phyloP scores from a whole-genome alignment of 2,113 vertebrate genomes.

The Fregata magnificens region DNA sequence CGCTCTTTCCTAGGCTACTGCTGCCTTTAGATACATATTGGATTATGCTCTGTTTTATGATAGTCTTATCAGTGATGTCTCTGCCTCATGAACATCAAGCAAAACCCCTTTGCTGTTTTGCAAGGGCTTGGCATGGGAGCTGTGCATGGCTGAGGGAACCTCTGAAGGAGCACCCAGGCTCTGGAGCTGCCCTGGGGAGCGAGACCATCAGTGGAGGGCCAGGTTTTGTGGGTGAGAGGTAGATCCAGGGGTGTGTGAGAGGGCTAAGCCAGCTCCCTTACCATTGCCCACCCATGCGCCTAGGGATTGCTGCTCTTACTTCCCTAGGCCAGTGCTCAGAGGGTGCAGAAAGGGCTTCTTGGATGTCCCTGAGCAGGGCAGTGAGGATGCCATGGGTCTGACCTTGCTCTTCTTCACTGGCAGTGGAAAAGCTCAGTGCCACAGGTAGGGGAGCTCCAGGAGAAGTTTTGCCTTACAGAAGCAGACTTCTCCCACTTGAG shows the following conservation, averaged over 20 bases:
- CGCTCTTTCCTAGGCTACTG: background rate
- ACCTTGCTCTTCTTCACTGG: background rate
- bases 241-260: background rate
- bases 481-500: background rate
- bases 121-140: background rate
- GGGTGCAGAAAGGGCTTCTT: background rate
- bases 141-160: background rate
- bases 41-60: background rate
- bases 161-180: background rate
- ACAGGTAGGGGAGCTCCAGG: background rate
- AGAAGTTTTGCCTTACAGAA: background rate
- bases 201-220: background rate
- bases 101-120: background rate
- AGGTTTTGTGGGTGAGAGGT: background rate
- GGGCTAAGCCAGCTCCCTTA: background rate
- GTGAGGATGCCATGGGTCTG: background rate
- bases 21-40: background rate
- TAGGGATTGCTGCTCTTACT: background rate
- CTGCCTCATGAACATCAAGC: background rate
- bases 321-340: background rate
- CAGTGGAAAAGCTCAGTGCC: background rate
- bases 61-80: background rate
- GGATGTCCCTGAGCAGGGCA: fast-evolving
- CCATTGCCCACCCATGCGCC: background rate
- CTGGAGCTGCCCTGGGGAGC: background rate